Evolutionary conservation across 2,113 vertebrate genomes (phyloP).

Genomic region (Phylloscopus whistleri): DNA sequence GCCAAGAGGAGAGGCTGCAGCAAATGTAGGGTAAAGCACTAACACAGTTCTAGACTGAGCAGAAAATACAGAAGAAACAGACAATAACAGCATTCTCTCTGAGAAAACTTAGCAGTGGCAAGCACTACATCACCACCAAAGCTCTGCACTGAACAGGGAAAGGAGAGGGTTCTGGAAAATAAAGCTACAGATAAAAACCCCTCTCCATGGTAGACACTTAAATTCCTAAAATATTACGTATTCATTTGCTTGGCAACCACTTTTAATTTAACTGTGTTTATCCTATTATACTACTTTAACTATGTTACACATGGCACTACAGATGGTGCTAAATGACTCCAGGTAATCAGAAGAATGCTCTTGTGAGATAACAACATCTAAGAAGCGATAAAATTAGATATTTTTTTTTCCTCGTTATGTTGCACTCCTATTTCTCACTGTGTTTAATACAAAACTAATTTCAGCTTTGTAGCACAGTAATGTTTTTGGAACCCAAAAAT

Average conservation of each 20-base stretch:
- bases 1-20: background rate
- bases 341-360: slow-evolving; percentile 28
- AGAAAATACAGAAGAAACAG: background rate
- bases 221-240: background rate
- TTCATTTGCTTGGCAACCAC: background rate
- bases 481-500: background rate
- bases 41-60: background rate
- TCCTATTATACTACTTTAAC: background rate
- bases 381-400: background rate
- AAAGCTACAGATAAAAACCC: background rate
- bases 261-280: slow-evolving; percentile 25
- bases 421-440: background rate
- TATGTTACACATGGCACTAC: slow-evolving; percentile 17
- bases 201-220: background rate
- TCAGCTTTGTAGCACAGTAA: background rate
- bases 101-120: background rate
- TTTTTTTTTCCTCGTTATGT: background rate
- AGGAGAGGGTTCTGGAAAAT: background rate
- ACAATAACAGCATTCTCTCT: background rate
- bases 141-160: background rate
- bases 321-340: slow-evolving; percentile 34
- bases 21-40: background rate
- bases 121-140: background rate
- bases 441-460: background rate
- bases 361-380: background rate